Evolutionary conservation across 2,797 vertebrate genomes (phyloP).

Genomic region (Anisognathus igniventris): DNA sequence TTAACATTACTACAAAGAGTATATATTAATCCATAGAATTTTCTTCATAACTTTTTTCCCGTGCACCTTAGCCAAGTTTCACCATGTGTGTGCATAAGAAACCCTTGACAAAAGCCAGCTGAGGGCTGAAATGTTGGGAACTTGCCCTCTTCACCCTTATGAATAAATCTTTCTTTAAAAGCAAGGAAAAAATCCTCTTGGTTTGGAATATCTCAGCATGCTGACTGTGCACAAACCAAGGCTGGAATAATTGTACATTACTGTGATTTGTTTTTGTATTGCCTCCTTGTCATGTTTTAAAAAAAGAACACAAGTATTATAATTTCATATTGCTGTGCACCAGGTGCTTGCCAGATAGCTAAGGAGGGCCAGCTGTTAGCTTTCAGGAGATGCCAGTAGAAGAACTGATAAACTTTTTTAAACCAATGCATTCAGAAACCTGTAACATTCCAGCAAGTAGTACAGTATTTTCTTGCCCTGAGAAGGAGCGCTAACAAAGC

Average conservation of each 20-base stretch:
- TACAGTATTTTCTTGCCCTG: not conserved
- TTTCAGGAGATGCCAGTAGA: not conserved
- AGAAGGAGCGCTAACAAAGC: not conserved
- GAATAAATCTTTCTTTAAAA: slow-evolving; percentile 59
- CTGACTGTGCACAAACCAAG: slow-evolving; percentile 53
- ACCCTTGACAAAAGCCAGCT: slow-evolving; percentile 58
- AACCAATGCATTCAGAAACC: not conserved
- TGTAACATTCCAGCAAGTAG: not conserved
- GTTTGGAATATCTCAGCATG: slow-evolving; percentile 38
- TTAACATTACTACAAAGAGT: not conserved
- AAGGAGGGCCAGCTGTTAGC: not conserved
- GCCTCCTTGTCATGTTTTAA: slow-evolving; percentile 21
- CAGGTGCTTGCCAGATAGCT: slow-evolving; percentile 16
- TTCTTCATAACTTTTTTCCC: not conserved
- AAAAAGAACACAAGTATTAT: slow-evolving; percentile 8
- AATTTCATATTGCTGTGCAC: not conserved
- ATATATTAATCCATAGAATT: slow-evolving; percentile 32
- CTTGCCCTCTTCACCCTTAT: slow-evolving; percentile 45
- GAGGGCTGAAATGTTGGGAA: slow-evolving; percentile 54
- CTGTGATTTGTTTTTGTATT: slow-evolving; percentile 54
- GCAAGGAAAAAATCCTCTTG: slow-evolving; percentile 25
- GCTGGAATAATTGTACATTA: slow-evolving; percentile 6
- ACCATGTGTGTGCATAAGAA: slow-evolving; percentile 25
- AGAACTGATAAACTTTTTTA: not conserved
- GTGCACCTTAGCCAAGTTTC: slow-evolving; percentile 11